Evolutionary conservation across 2,113 vertebrate species (phyloP).

Genomic region (Poecilia latipinna): DNA sequence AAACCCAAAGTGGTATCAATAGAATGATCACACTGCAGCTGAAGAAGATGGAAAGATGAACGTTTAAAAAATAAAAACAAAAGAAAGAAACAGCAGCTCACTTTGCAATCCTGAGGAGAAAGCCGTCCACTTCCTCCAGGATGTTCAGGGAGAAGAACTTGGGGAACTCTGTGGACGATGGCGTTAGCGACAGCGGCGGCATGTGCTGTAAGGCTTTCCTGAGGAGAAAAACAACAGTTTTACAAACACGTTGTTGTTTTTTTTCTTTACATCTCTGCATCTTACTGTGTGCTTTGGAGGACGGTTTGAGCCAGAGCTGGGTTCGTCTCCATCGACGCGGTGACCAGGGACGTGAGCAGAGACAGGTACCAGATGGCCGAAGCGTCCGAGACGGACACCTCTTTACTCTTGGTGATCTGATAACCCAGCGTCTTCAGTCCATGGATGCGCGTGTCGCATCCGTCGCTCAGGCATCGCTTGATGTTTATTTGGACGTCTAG

Average conservation of each 20-base stretch:
- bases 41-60: conserved; percentile 21
- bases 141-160: conserved; percentile 94
- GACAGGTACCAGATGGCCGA: conserved; percentile 99
- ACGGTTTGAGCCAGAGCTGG: conserved; percentile 92
- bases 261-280: background rate
- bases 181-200: conserved; percentile 92
- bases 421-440: conserved; percentile 92
- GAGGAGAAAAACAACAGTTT: conserved; percentile 14
- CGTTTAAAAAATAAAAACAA: background rate
- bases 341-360: conserved; percentile 94
- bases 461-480: conserved; percentile 95
- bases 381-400: conserved; percentile 93
- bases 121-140: conserved; percentile 95
- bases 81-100: conserved; percentile 47
- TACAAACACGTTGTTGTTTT: too few relatives aligned
- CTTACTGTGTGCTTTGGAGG: conserved; percentile 95
- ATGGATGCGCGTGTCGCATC: conserved; percentile 95
- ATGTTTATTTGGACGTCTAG: conserved; percentile 98
- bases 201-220: conserved; percentile 97
- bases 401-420: conserved; percentile 90
- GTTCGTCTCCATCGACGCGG: conserved; percentile 96
- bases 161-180: conserved; percentile 90
- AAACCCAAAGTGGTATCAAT: background rate
- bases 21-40: background rate
- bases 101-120: conserved; percentile 93